Conservation (phyloP, 2,888 invertebrate species). For the Caenorhabditis japonica region DNA sequence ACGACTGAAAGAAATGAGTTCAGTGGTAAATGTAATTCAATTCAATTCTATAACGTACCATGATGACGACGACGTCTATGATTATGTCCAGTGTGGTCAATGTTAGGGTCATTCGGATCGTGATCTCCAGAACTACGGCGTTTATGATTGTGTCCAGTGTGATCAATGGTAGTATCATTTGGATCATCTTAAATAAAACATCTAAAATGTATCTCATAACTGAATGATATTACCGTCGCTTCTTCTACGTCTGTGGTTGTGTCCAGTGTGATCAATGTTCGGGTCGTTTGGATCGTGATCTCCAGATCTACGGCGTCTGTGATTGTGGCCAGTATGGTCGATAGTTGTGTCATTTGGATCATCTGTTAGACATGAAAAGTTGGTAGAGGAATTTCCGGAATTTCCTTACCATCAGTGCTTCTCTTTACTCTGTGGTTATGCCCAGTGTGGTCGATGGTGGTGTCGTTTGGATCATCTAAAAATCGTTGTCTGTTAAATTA, state of each 20-base stretch:
- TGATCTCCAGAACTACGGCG: constrained; percentile 31
- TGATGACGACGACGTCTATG: constrained; percentile 43
- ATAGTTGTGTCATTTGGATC: constrained; percentile 45
- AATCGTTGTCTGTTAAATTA: too few species aligned
- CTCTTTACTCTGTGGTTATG: constrained; percentile 34
- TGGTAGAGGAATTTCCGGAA: too few species aligned
- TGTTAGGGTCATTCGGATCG: constrained; percentile 57
- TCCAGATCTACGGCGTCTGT: constrained; percentile 43
- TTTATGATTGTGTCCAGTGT: constrained; percentile 29
- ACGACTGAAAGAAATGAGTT: constrained; percentile 15
- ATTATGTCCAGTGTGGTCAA: constrained; percentile 57
- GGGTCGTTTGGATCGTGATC: constrained; percentile 56
- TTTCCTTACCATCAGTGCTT: too few species aligned
- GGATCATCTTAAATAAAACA: constrained; percentile 1
- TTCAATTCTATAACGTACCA: too few species aligned
- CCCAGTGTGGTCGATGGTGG: constrained; percentile 58
- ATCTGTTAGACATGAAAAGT: too few species aligned
- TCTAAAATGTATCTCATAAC: too few species aligned
- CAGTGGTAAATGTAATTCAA: too few species aligned
- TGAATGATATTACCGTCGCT: neutral
- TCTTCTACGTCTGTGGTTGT: constrained; percentile 46
- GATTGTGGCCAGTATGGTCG: constrained; percentile 58
- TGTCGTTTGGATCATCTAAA: constrained; percentile 52
- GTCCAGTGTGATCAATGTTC: constrained; percentile 54
- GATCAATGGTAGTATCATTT: constrained; percentile 21